phyloP scores from a whole-genome alignment of 1,140 invertebrate genomes.

The Aphelinus certus region DNA sequence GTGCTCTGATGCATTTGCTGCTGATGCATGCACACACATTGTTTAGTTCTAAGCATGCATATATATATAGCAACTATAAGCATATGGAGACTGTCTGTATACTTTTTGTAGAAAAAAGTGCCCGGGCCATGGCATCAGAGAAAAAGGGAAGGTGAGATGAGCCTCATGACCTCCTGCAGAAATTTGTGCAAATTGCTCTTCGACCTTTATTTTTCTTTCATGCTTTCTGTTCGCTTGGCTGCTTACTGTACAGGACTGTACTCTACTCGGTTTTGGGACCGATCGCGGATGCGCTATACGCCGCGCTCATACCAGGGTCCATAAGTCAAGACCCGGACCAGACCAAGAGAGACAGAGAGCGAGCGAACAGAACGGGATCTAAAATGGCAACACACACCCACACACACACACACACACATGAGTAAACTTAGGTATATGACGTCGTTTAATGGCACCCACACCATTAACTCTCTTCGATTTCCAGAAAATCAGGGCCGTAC shows the following conservation, averaged over 20 bases:
- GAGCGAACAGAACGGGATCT: conserved; percentile 55
- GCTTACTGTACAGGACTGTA: too few relatives aligned
- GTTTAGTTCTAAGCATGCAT: too few relatives aligned
- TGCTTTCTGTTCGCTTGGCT: too few relatives aligned
- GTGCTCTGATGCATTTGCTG: too few relatives aligned
- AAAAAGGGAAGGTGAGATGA: conserved; percentile 3
- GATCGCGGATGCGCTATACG: too few relatives aligned
- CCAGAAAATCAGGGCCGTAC: conserved; percentile 61
- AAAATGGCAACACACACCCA: conserved; percentile 54
- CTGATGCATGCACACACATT: neutral
- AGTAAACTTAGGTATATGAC: conserved; percentile 51
- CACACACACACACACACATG: too few relatives aligned
- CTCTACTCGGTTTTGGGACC: too few relatives aligned
- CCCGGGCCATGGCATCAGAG: neutral
- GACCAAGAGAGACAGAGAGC: neutral
- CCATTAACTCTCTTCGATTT: conserved; percentile 56
- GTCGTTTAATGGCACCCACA: conserved; percentile 61
- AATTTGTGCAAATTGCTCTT: conserved; percentile 57
- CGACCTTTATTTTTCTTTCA: conserved; percentile 42
- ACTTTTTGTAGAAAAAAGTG: too few relatives aligned
- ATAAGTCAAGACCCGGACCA: neutral
- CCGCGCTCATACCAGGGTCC: too few relatives aligned
- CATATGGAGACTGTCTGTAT: too few relatives aligned
- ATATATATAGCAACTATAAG: too few relatives aligned
- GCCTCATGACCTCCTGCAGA: conserved; percentile 18